These are phyloP conservation scores for Rhopalosiphum padi DNA, from an alignment of 1,140 invertebrate genomes.

Conservation along the genomic window DNA sequence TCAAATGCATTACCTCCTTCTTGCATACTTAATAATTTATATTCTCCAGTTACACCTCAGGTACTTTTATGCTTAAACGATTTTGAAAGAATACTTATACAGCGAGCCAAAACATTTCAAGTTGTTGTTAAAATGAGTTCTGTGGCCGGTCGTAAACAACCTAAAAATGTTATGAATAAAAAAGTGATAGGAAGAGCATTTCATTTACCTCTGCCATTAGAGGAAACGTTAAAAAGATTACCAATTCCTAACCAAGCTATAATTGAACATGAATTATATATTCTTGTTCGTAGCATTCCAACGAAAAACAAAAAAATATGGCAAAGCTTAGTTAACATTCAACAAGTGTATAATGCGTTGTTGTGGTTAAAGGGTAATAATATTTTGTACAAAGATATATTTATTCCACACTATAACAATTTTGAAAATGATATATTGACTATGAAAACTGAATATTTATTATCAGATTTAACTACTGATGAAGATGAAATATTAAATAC, in stretches of 20 bases:
- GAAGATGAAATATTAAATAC: too few relatives aligned
- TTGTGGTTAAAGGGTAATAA: constrained; percentile 60
- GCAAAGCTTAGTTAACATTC: constrained; percentile 59
- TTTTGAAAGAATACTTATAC: constrained; percentile 62
- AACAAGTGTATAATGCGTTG: constrained; percentile 59
- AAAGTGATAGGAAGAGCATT: constrained; percentile 63
- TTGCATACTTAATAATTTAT: too few relatives aligned
- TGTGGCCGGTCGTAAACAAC: constrained; percentile 62
- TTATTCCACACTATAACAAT: constrained; percentile 58
- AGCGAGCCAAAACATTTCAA: constrained; percentile 63
- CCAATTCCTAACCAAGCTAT: constrained; percentile 60
- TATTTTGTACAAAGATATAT: constrained; percentile 60
- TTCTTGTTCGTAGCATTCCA: constrained; percentile 60
- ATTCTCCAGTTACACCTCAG: constrained; percentile 46
- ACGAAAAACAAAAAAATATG: constrained; percentile 60
- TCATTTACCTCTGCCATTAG: constrained; percentile 62
- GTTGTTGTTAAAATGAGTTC: constrained; percentile 61
- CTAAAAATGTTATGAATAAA: constrained; percentile 60
- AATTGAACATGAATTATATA: constrained; percentile 59
- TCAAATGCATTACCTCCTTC: too few relatives aligned
- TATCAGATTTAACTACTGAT: too few relatives aligned
- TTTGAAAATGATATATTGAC: background rate
- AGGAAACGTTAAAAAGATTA: constrained; percentile 62
- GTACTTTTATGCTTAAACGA: constrained; percentile 60
- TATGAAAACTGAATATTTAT: too few relatives aligned